Percentiles rank a stretch among this genome's conserved stretches.
phyloP scores from a whole-genome alignment of 2,888 invertebrate genomes.

The Himalopsyche kuldschensis region DNA sequence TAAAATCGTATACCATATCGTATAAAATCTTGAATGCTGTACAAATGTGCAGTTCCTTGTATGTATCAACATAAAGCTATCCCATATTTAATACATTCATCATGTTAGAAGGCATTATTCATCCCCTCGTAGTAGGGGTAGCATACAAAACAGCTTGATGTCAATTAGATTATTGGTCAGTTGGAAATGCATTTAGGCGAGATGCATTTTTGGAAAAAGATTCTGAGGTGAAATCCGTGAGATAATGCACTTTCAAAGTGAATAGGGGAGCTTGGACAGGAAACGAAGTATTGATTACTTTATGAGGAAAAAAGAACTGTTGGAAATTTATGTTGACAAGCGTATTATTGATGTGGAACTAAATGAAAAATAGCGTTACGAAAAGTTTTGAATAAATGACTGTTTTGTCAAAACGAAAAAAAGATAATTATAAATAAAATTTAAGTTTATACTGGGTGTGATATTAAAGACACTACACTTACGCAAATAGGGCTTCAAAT shows the following conservation, averaged over 20 bases:
- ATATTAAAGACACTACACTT: too few species aligned
- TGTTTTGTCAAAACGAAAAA: too few species aligned
- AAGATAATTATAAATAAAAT: too few species aligned
- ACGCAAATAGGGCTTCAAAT: too few species aligned
- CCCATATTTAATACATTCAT: neutral
- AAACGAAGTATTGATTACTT: neutral
- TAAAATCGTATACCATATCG: too few species aligned
- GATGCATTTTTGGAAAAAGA: constrained; percentile 14
- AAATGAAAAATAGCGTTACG: neutral
- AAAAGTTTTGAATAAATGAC: too few species aligned
- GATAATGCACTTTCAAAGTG: neutral
- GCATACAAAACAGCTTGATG: neutral
- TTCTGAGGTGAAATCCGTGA: neutral
- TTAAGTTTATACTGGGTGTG: too few species aligned
- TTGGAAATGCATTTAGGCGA: constrained; percentile 33
- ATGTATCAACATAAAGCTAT: neutral
- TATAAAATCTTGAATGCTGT: too few species aligned
- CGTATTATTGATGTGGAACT: neutral
- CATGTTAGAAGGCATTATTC: neutral
- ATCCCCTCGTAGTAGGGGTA: neutral
- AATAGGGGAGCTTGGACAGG: neutral
- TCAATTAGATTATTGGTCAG: constrained; percentile 24
- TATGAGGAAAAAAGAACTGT: neutral
- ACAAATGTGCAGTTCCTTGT: neutral
- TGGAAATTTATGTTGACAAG: neutral